These are phyloP conservation scores for Ormyrus thymus DNA, from an alignment of 2,888 invertebrate species.

Conservation along the genomic window DNA sequence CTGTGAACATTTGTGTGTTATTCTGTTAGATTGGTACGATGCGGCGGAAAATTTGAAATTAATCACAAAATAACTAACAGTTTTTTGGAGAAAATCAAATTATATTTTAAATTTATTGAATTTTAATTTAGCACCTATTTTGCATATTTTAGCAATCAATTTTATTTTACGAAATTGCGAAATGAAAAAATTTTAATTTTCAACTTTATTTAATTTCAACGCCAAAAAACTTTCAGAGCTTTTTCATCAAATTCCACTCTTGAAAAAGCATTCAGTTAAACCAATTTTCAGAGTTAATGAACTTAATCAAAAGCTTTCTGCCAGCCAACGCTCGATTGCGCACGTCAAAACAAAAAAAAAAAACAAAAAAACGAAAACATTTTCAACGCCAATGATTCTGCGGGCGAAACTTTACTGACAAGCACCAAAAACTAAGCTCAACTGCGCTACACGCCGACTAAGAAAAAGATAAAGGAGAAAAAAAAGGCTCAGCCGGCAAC, in stretches of 20 bases:
- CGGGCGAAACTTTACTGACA: too few species aligned
- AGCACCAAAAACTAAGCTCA: too few species aligned
- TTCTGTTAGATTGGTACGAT: neutral
- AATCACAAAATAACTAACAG: too few species aligned
- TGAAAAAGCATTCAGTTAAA: neutral
- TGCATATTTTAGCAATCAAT: neutral
- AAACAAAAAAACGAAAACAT: constrained; percentile 4
- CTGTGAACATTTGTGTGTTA: neutral
- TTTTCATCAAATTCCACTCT: too few species aligned
- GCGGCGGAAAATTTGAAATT: too few species aligned
- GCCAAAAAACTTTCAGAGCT: too few species aligned
- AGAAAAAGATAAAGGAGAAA: neutral
- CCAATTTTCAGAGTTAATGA: constrained; percentile 21
- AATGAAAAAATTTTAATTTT: too few species aligned
- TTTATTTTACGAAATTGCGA: neutral
- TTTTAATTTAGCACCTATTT: neutral
- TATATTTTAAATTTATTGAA: constrained; percentile 1
- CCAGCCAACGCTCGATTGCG: neutral
- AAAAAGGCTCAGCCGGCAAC: neutral
- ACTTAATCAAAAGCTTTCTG: constrained; percentile 14
- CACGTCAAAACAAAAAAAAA: constrained; percentile 10
- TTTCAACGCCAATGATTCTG: neutral
- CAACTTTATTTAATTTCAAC: too few species aligned
- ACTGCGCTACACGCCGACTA: neutral
- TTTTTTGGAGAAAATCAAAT: too few species aligned